Percentiles rank a stretch among this genome's conserved stretches.
phyloP scores from a whole-genome alignment of 2,888 invertebrate species.

The Malacosoma neustria region DNA sequence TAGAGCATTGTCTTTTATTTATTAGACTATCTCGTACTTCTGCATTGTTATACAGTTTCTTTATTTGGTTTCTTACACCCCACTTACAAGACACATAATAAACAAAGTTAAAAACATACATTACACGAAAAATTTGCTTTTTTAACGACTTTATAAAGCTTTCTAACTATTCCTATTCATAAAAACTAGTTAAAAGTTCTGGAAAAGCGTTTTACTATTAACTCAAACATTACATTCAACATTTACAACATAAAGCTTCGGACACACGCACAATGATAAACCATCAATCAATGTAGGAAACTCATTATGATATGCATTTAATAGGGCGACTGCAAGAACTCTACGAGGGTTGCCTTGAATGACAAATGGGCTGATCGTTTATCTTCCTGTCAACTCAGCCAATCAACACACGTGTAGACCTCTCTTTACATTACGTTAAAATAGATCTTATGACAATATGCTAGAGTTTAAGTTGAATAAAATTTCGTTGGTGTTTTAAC shows the following conservation, averaged over 20 bases:
- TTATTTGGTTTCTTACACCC: too few species aligned
- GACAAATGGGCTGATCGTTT: slow-evolving; percentile 67
- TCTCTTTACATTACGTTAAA: slow-evolving; percentile 28
- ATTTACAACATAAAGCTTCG: slow-evolving; percentile 2
- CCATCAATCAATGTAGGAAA: slow-evolving; percentile 52
- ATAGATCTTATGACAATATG: not conserved
- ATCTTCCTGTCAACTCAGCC: slow-evolving; percentile 68
- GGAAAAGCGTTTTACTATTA: slow-evolving; percentile 3
- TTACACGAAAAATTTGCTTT: too few species aligned
- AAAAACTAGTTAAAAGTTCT: not conserved
- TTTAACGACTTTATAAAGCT: too few species aligned
- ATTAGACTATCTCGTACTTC: too few species aligned
- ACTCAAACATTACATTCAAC: slow-evolving; percentile 1
- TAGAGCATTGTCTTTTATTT: too few species aligned
- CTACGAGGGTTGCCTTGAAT: slow-evolving; percentile 42
- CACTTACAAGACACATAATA: too few species aligned
- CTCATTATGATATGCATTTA: slow-evolving; percentile 62
- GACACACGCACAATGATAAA: slow-evolving; percentile 16
- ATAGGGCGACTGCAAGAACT: slow-evolving; percentile 54
- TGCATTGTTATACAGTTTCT: too few species aligned
- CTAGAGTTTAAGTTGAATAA: slow-evolving; percentile 9
- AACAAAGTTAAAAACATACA: too few species aligned
- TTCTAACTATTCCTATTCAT: too few species aligned
- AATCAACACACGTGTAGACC: slow-evolving; percentile 62
- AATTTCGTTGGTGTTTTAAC: slow-evolving; percentile 19